Evolutionary conservation across 1,140 invertebrate species (phyloP).

Genomic region (Calephelis nemesis): DNA sequence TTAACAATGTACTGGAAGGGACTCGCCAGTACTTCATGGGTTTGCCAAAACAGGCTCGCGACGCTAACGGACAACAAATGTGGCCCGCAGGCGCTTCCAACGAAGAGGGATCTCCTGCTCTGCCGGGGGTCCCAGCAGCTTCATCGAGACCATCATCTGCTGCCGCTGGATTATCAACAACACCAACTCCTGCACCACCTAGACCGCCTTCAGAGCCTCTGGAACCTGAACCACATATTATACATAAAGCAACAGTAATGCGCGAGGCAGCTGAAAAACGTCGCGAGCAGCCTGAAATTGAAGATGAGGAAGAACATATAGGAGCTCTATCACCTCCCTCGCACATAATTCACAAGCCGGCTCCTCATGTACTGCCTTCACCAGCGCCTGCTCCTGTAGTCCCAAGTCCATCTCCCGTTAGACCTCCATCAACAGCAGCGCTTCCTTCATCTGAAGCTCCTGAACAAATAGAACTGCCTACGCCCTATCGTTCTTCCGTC

Average conservation of each 20-base stretch:
- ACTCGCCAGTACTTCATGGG: slow-evolving; percentile 89
- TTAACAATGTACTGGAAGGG: slow-evolving; percentile 89
- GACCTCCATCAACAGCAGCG: slow-evolving; percentile 54
- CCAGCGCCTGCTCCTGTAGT: slow-evolving; percentile 62
- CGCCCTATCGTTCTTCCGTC: slow-evolving; percentile 48
- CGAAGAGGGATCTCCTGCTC: slow-evolving; percentile 71
- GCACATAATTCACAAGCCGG: slow-evolving; percentile 69
- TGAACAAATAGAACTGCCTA: slow-evolving; percentile 45
- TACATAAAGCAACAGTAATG: slow-evolving; percentile 78
- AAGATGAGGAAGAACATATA: slow-evolving; percentile 65
- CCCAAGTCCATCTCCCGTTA: slow-evolving; percentile 56
- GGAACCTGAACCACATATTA: slow-evolving; percentile 72
- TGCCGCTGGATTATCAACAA: slow-evolving; percentile 61
- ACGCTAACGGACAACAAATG: slow-evolving; percentile 58
- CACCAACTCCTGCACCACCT: slow-evolving; percentile 52
- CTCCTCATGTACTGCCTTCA: slow-evolving; percentile 53
- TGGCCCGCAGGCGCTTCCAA: slow-evolving; percentile 64
- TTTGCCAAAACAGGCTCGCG: slow-evolving; percentile 81
- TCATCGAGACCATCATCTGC: slow-evolving; percentile 65
- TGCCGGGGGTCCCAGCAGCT: slow-evolving; percentile 58
- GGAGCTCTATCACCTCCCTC: slow-evolving; percentile 67
- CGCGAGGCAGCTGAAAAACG: slow-evolving; percentile 75
- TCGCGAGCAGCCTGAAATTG: slow-evolving; percentile 67
- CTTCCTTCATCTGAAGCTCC: slow-evolving; percentile 33
- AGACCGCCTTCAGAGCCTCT: slow-evolving; percentile 67